phyloP scores from a whole-genome alignment of 2,888 invertebrate species.

The Thymelicus lineola region DNA sequence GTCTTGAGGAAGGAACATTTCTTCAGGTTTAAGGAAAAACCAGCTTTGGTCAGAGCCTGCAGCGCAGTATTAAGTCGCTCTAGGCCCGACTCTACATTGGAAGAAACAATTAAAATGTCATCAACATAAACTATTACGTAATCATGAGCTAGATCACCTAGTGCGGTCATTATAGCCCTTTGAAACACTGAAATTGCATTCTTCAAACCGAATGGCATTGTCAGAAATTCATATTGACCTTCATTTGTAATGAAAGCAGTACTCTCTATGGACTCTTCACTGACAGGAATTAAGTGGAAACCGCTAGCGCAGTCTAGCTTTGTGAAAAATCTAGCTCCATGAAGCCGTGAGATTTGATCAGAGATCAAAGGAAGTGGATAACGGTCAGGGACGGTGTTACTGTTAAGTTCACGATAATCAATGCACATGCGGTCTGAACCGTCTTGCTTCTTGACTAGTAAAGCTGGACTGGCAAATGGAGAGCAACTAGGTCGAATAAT shows the following conservation, averaged over 20 bases:
- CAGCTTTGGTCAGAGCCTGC: too few relatives aligned
- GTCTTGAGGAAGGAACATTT: background rate
- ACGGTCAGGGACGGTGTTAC: constrained; percentile 36
- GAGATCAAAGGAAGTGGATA: constrained; percentile 38
- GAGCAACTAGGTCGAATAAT: constrained; percentile 28
- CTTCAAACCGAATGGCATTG: constrained; percentile 50
- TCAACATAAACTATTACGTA: background rate
- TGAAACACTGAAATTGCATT: constrained; percentile 42
- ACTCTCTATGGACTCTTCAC: constrained; percentile 28
- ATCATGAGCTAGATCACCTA: background rate
- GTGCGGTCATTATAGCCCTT: background rate
- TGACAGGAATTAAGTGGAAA: constrained; percentile 39
- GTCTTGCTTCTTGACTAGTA: constrained; percentile 42
- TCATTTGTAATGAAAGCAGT: constrained; percentile 37
- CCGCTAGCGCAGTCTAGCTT: constrained; percentile 38
- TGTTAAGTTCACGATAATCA: constrained; percentile 41
- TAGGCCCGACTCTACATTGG: too few relatives aligned
- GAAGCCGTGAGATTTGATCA: constrained; percentile 37
- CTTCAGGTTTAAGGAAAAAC: too few relatives aligned
- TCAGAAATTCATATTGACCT: constrained; percentile 25
- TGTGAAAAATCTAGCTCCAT: constrained; percentile 35
- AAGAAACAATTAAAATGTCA: too few relatives aligned
- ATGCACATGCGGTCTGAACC: constrained; percentile 43
- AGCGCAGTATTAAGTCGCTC: too few relatives aligned
- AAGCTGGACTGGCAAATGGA: constrained; percentile 35